Evolutionary conservation across 1,140 invertebrate species (phyloP).

Genomic region (Solenopsis invicta): DNA sequence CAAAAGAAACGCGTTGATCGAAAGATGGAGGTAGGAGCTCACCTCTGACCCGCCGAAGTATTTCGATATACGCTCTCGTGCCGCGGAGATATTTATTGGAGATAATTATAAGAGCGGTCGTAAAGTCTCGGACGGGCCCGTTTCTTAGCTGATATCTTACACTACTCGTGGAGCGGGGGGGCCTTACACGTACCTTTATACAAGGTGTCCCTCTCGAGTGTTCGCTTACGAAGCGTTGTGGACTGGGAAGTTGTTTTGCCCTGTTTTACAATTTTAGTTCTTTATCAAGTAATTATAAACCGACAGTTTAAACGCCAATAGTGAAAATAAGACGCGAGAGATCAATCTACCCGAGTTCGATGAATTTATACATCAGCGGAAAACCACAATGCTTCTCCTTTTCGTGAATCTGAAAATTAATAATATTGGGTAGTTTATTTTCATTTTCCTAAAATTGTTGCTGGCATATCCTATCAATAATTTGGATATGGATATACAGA

Average conservation of each 20-base stretch:
- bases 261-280: not conserved
- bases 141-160: constrained; percentile 83
- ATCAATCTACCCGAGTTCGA: not conserved
- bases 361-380: not conserved
- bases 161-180: constrained; percentile 65
- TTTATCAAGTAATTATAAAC: not conserved
- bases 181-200: constrained; percentile 71
- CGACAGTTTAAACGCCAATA: not conserved
- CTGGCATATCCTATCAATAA: not conserved
- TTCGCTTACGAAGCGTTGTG: not conserved
- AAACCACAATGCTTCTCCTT: not conserved
- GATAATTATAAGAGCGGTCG: constrained; percentile 87
- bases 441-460: too few relatives aligned
- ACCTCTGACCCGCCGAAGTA: constrained; percentile 84
- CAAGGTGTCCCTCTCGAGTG: constrained; percentile 67
- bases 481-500: constrained; percentile 3
- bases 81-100: constrained; percentile 87
- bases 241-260: not conserved
- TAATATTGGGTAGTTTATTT: not conserved
- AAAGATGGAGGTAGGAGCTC: constrained; percentile 84
- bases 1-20: constrained; percentile 85
- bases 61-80: constrained; percentile 85
- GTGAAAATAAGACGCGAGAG: not conserved
- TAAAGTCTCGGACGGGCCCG: constrained; percentile 84
- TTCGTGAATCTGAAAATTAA: not conserved